A percentile compares a stretch with the other conserved stretches of the same genome.
These are phyloP conservation scores for Caenorhabditis sulstoni DNA, from an alignment of 2,888 invertebrate species.

Conservation along the genomic window DNA sequence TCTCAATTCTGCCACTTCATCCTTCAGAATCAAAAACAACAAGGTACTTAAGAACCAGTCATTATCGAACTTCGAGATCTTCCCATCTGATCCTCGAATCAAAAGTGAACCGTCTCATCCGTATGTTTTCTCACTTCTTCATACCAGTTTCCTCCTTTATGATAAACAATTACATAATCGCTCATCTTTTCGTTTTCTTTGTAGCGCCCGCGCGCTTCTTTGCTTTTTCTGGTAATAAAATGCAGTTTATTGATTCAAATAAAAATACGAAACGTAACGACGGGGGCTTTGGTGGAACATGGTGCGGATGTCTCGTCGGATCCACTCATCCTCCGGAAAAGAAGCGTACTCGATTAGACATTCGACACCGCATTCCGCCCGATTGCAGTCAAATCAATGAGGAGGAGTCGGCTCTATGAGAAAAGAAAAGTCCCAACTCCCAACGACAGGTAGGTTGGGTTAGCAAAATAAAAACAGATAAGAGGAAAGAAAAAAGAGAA, in stretches of 20 bases:
- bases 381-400: too few relatives aligned
- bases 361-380: too few relatives aligned
- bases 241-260: conserved; percentile 29
- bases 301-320: too few relatives aligned
- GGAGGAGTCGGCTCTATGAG: too few relatives aligned
- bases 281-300: not conserved
- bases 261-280: not conserved
- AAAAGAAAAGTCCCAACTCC: conserved; percentile 4
- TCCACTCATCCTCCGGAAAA: not conserved
- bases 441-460: not conserved
- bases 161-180: conserved; percentile 28
- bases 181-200: not conserved
- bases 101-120: conserved; percentile 26
- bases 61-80: conserved; percentile 29
- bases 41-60: conserved; percentile 23
- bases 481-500: not conserved
- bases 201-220: not conserved
- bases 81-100: conserved; percentile 2
- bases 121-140: not conserved
- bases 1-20: not conserved
- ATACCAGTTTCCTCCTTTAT: conserved; percentile 13
- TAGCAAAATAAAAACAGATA: conserved; percentile 29
- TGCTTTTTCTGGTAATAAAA: conserved; percentile 5
- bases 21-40: not conserved
- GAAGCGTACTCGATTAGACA: not conserved